Evolutionary conservation across 2,797 vertebrate genomes (phyloP), one percentile per base, ranked within the genome.

Genomic region (Naso thynnoides): DNA sequence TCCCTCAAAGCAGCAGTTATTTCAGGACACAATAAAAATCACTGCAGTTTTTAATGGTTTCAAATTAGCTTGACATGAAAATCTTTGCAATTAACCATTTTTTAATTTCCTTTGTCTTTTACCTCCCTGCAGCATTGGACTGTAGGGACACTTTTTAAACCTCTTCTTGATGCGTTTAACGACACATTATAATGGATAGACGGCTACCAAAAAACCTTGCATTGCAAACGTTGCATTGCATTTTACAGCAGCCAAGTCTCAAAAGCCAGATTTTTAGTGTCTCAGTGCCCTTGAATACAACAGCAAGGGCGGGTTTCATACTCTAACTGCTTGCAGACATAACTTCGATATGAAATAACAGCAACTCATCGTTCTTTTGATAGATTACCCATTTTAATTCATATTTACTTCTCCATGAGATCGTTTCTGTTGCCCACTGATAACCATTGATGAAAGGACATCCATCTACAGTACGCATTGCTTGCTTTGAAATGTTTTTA

Each of bases 391-490:
- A 3, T n/a, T 36, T 57, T 33, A 39, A 24, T 11, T 15, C 27
- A 7, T 9, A 47, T 33, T 59, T 31, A 26, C 16, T 42, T 60
- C 33, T 38, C 16, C 33, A n/a, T n/a, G 61, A 27, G 4, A 49
- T 26, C 24, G 31, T 33, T 42, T 48, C 57, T 65, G 45, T 13
- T 23, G 21, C 41, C 44, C 49, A 54, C 8, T 26, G 19, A 64
- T 49, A 65, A 31, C 23, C 49, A 57, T 21, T 14, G 24, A 73
- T 49, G 59, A 16, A 39, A 59, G 68, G 15, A 66, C 55, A 47
- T 48, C 26, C 36, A 26, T 47, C 42, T 14, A 31, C 8, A 24
- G 26, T 15, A 47, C 63, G 14, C 15, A 14, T 21, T 2, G 7
- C 31, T 38, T 23, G 14, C 49, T 44, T 39, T 47, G 31, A 53